These are phyloP conservation scores for Orthosia cruda DNA, from an alignment of 2,888 invertebrate genomes.

Conservation along the genomic window DNA sequence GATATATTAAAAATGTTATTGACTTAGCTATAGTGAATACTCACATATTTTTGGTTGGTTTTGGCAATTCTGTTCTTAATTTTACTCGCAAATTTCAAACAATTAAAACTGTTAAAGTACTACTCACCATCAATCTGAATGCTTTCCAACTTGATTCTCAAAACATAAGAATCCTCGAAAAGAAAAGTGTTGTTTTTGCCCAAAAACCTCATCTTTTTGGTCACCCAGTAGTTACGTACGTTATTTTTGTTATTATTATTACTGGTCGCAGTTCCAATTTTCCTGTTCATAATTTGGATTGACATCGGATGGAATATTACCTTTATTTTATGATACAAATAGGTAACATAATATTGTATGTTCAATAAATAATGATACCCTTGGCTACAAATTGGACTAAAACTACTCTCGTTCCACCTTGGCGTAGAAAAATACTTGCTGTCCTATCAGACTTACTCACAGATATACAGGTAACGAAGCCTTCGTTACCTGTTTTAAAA, in stretches of 20 bases:
- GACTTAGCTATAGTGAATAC: too few relatives aligned
- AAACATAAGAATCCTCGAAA: not conserved
- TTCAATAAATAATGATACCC: not conserved
- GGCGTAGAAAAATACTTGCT: too few relatives aligned
- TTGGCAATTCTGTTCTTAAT: not conserved
- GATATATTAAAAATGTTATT: too few relatives aligned
- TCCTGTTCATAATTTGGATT: slow-evolving; percentile 22
- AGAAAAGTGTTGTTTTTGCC: not conserved
- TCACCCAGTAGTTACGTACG: not conserved
- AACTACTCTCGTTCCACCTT: too few relatives aligned
- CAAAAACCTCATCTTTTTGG: not conserved
- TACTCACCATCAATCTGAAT: not conserved
- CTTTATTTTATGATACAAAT: too few relatives aligned
- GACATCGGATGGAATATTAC: too few relatives aligned
- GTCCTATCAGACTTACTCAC: too few relatives aligned
- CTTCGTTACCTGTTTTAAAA: slow-evolving; percentile 7
- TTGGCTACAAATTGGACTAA: too few relatives aligned
- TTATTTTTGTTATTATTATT: slow-evolving; percentile 27
- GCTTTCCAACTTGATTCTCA: not conserved
- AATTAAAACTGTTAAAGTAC: not conserved
- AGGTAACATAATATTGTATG: too few relatives aligned
- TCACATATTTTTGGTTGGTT: too few relatives aligned
- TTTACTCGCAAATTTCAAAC: not conserved
- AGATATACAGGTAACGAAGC: too few relatives aligned
- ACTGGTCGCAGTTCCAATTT: slow-evolving; percentile 43